Evolutionary conservation across 2,797 vertebrate species (phyloP).

Genomic region (Perodicticus potto): DNA sequence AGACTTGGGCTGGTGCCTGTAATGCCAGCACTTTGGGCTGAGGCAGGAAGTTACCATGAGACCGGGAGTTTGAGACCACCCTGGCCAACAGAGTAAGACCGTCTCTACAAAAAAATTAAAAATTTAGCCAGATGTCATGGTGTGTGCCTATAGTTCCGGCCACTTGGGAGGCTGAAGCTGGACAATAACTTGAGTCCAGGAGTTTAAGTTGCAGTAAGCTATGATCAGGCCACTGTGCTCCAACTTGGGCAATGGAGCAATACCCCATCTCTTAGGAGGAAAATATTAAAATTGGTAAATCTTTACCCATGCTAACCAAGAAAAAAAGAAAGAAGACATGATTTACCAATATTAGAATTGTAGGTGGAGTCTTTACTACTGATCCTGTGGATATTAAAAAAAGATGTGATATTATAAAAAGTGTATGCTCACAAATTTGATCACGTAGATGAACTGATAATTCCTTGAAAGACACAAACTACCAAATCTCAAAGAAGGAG

Average conservation of each 20-base stretch:
- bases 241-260: neutral
- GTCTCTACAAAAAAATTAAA: neutral
- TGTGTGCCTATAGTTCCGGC: neutral
- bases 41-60: neutral
- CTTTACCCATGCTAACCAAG: neutral
- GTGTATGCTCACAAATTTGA: neutral
- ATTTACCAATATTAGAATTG: neutral
- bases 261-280: neutral
- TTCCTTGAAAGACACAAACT: neutral
- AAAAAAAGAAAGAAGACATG: neutral
- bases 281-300: neutral
- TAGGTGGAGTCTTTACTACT: neutral
- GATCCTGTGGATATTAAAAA: neutral
- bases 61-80: neutral
- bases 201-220: neutral
- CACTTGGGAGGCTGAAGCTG: neutral
- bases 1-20: neutral
- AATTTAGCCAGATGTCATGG: neutral
- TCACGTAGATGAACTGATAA: neutral
- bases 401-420: neutral
- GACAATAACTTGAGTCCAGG: neutral
- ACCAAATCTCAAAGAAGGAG: neutral
- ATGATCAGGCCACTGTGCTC: neutral
- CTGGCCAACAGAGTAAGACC: neutral
- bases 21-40: neutral